These are phyloP conservation scores for Felis chaus DNA, from an alignment of 2,113 vertebrate genomes.

Conservation along the genomic window DNA sequence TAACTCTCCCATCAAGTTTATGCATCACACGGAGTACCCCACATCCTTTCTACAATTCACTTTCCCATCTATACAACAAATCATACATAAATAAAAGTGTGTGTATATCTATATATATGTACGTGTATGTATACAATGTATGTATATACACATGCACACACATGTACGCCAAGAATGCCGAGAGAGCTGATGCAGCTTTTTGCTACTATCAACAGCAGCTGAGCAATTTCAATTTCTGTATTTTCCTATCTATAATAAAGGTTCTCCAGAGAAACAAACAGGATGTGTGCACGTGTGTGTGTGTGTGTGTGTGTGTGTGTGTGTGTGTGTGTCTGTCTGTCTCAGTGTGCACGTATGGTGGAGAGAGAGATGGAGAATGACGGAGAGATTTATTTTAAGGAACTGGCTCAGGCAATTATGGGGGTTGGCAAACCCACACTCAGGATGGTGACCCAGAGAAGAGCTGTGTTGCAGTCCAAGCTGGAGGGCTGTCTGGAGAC, in stretches of 20 bases:
- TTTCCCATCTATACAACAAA: background rate
- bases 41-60: background rate
- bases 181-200: background rate
- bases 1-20: background rate
- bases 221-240: background rate
- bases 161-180: background rate
- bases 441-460: background rate
- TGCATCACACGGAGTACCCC: background rate
- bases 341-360: background rate
- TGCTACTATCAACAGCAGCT: background rate
- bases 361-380: background rate
- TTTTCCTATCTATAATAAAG: background rate
- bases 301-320: background rate
- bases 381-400: background rate
- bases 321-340: background rate
- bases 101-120: background rate
- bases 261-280: background rate
- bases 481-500: background rate
- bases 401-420: fast-evolving
- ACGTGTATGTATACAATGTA: too few relatives aligned
- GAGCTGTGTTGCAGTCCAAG: too few relatives aligned
- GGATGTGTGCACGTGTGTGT: fast-evolving
- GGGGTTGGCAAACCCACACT: background rate
- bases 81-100: background rate
- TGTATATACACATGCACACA: background rate